phyloP scores from a whole-genome alignment of 2,113 vertebrate genomes.

The Chitala chitala region DNA sequence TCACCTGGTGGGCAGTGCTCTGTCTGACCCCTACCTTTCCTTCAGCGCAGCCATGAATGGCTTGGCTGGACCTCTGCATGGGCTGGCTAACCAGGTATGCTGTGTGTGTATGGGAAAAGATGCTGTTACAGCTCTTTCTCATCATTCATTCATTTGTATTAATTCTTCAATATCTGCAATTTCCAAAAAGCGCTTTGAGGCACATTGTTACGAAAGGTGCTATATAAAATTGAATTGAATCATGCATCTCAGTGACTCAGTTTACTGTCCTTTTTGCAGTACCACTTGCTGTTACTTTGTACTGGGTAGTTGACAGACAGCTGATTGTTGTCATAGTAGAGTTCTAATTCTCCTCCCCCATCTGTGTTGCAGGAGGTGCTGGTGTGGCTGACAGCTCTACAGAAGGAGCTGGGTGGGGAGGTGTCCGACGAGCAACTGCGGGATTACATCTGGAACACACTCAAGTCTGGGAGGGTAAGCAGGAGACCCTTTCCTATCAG shows the following conservation, averaged over 20 bases:
- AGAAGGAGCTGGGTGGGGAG: conserved; percentile 89
- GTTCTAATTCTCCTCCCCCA: background rate
- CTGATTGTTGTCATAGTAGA: background rate
- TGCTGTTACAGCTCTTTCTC: background rate
- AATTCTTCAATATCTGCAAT: no score
- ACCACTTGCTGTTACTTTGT: no score
- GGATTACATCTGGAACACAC: conserved; percentile 97
- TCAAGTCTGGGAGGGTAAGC: conserved; percentile 91
- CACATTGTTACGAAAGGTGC: no score
- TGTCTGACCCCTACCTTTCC: conserved; percentile 89
- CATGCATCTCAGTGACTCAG: no score
- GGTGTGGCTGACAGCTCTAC: conserved; percentile 87
- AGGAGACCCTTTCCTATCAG: background rate
- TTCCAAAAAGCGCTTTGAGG: no score
- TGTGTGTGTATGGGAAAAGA: background rate
- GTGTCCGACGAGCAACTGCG: conserved; percentile 87
- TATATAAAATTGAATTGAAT: no score
- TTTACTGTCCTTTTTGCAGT: no score
- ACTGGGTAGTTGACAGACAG: no score
- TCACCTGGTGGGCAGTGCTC: conserved; percentile 86
- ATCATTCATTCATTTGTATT: no score
- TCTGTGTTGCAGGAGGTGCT: conserved; percentile 77
- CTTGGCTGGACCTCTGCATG: conserved; percentile 87
- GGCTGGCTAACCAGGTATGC: conserved; percentile 89
- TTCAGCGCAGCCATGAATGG: conserved; percentile 92